These are phyloP conservation scores for Therioaphis trifolii DNA, from an alignment of 2,888 invertebrate genomes.

Conservation along the genomic window DNA sequence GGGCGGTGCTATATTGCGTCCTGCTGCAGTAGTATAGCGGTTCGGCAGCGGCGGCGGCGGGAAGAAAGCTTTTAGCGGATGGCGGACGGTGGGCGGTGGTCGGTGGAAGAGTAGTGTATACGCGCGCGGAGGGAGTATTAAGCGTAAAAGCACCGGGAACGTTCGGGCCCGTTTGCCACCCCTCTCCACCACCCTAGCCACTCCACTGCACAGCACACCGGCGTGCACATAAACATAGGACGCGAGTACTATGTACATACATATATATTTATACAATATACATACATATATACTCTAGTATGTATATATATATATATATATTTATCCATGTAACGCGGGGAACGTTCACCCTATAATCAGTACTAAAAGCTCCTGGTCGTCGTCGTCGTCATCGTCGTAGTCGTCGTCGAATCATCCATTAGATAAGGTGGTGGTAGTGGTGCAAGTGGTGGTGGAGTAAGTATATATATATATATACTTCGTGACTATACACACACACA, in stretches of 20 bases:
- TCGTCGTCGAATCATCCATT: conserved; percentile 34
- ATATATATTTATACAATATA: neutral
- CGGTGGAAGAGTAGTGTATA: too few species aligned
- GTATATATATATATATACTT: neutral
- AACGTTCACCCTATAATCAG: conserved; percentile 61
- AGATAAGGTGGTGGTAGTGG: conserved; percentile 9
- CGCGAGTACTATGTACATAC: neutral
- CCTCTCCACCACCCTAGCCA: neutral
- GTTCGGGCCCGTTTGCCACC: conserved; percentile 41
- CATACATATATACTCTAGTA: conserved; percentile 2
- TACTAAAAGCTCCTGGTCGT: conserved; percentile 62
- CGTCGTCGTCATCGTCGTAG: neutral
- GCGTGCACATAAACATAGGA: neutral
- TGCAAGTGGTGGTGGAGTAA: neutral
- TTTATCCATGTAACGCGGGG: neutral
- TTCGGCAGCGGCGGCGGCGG: conserved; percentile 18
- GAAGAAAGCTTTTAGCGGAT: conserved; percentile 55
- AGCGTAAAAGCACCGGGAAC: conserved; percentile 40
- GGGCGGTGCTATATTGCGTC: neutral
- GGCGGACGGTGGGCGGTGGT: neutral
- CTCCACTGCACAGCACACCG: neutral
- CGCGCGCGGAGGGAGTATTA: neutral
- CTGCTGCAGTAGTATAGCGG: too few species aligned
- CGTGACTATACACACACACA: neutral
- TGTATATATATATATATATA: neutral